Evolutionary conservation across 2,113 vertebrate genomes (phyloP).

Genomic region (Pollimyrus isidori): DNA sequence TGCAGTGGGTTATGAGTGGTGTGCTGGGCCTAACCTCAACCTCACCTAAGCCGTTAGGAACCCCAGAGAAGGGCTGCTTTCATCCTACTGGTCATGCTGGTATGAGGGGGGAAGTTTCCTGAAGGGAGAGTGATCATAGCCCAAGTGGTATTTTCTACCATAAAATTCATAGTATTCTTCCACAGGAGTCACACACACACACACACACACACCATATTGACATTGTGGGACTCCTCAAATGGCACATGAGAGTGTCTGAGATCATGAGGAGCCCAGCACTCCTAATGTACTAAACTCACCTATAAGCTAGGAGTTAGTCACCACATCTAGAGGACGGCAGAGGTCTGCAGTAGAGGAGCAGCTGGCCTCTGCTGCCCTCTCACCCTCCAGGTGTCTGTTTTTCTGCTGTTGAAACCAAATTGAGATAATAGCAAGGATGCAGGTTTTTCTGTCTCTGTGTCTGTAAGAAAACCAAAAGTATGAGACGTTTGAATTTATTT

Average conservation of each 20-base stretch:
- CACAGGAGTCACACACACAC: background rate
- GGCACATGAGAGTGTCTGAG: background rate
- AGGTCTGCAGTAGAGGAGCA: background rate
- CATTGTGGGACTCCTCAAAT: background rate
- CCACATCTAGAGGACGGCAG: background rate
- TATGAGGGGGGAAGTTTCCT: background rate
- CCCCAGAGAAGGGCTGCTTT: background rate
- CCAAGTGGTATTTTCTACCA: background rate
- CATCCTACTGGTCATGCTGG: background rate
- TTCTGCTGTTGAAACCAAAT: background rate
- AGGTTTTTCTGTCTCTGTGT: background rate
- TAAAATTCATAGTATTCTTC: background rate
- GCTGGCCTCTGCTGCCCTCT: background rate
- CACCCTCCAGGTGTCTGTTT: background rate
- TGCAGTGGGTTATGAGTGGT: background rate
- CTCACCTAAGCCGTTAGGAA: background rate
- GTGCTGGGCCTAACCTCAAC: background rate
- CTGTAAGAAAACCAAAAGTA: background rate
- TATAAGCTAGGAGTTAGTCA: background rate
- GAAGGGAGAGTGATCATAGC: background rate
- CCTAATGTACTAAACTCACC: conserved; percentile 7
- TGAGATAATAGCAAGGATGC: background rate
- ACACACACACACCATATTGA: background rate
- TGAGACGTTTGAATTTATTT: background rate
- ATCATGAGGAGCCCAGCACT: background rate